These are phyloP conservation scores for Cichlasoma orientale DNA, from an alignment of 2,797 vertebrate genomes.

Conservation along the genomic window DNA sequence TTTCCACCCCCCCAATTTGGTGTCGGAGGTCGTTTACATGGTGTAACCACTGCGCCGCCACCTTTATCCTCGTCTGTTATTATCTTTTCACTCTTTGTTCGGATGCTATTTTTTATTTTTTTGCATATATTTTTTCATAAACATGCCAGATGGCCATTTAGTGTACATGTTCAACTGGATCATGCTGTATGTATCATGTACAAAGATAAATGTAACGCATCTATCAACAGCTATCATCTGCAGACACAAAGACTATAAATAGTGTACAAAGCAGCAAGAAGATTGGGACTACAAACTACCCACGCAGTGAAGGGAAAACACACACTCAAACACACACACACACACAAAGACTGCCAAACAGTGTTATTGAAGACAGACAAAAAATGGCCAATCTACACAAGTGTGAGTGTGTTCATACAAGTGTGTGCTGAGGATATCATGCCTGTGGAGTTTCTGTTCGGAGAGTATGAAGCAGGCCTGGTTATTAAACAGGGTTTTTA, in stretches of 20 bases:
- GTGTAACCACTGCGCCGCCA: slow-evolving; percentile 9
- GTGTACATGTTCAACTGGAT: slow-evolving; percentile 55
- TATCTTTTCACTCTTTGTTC: slow-evolving; percentile 29
- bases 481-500: slow-evolving; percentile 68
- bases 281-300: slow-evolving; percentile 57
- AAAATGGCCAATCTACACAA: slow-evolving; percentile 25
- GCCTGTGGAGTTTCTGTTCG: slow-evolving; percentile 74
- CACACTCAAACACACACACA: slow-evolving; percentile 18
- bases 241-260: slow-evolving; percentile 44
- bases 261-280: slow-evolving; percentile 56
- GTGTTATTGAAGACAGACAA: slow-evolving; percentile 8
- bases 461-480: slow-evolving; percentile 77
- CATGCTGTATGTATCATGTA: slow-evolving; percentile 70
- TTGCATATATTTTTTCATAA: slow-evolving; percentile 37
- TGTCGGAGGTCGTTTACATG: slow-evolving; percentile 65
- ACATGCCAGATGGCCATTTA: slow-evolving; percentile 60
- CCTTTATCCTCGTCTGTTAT: slow-evolving; percentile 18
- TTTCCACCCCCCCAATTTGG: slow-evolving; percentile 2
- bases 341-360: background rate
- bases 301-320: slow-evolving; percentile 42
- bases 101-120: slow-evolving; percentile 27
- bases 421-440: slow-evolving; percentile 37
- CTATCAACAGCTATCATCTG: slow-evolving; percentile 44
- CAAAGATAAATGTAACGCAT: slow-evolving; percentile 71
- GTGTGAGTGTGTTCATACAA: slow-evolving; percentile 18